Base-by-base conservation (phyloP, 2,113 vertebrate genomes). In the Solenodon paradoxus region DNA sequence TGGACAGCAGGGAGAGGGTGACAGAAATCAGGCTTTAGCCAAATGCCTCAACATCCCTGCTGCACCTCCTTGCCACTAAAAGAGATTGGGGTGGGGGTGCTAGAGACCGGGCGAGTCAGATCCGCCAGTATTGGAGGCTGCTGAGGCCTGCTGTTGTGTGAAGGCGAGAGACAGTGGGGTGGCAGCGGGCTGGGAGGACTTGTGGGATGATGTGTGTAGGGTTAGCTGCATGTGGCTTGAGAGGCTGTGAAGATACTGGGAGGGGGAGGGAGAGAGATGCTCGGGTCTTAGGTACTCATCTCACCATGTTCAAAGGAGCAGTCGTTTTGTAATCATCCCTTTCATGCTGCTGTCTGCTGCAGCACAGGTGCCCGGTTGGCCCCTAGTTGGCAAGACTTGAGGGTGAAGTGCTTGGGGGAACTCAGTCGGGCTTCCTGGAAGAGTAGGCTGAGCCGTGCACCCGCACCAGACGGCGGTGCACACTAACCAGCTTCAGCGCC, bases 121-220 rank as follows among this genome's bases (percentile, higher is more conserved):
- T 28, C 26, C 24, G 24, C 28, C 61, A 2, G 26, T 87, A 51
- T 45, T 32, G 17, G 10, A 64, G 77, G 93, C 68, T 82, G 93
- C 74, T 7, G 87, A 88, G 90, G 92, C 81, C 83, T 78, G 94
- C 96, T 96, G 96, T 88, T 87, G 77, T 91, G 94, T 72, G 91
- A 94, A 89, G 72, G 93, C 74, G 97, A 92, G 95, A 95, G 94
- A 96, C 94, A 20, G 55, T 15, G 12, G 89, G 83, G 88, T 1
- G 78, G 87, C 32, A 80, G n/a, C 16, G 22, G 63, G 79, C 87
- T 42, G 42, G 5, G 32, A 49, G 49, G 59, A 82, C 92, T 40
- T 38, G 75, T 30, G 55, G 64, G 35, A 22, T 38, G 49, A 86
- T 3, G 78, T 11, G 59, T 53, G 35, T n/a, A n/a, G 16, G 51